Evolutionary conservation across 2,113 vertebrate species (phyloP), one percentile per base, ranked within the genome.

Genomic region (Otis tarda): DNA sequence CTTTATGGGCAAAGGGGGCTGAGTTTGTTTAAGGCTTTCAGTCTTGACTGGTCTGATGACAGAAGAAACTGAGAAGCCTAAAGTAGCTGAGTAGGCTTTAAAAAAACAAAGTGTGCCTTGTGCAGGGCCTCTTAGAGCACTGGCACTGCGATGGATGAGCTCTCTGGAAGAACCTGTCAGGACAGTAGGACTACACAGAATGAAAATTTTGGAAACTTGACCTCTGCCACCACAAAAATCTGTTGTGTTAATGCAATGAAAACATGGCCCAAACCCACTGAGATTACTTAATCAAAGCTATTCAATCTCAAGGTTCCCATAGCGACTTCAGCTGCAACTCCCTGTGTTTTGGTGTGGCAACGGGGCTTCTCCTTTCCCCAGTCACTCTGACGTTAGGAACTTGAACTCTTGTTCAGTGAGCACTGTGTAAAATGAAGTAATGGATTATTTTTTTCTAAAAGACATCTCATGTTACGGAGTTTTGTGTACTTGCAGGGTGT

Each of bases 331-430:
- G 47, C 39, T 19, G 21, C 7, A 2, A 13, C 23, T n/a, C 45
- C 21, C 23, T 4, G 17, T 0, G 0, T 77, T 65, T 49, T 0
- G 2, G 6, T 19, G 70, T 1, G 3, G 31, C 9, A 15, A 18
- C 0, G 1, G 21, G 41, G 9, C 18, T 18, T 69, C 35, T 35
- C 35, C 41, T 52, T 70, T 10, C 21, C 39, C n/a, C 9, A 2
- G 12, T 9, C 6, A 7, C n/a, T 19, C 55, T 39, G 69, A 25
- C 6, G 24, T 52, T 52, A 52, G 27, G 52, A 53, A 17, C 17
- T 22, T 5, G 2, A 18, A 79, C 33, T 12, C 5, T 24, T 64
- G 35, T 49, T 83, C 35, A 15, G 39, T 2, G 23, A 87, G 43
- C 27, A 30, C 28, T 14, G 6, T 2, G 14, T 15, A 20, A 68